Percentiles rank a stretch among this genome's conserved stretches.
Conservation (phyloP, 2,888 invertebrate genomes). For the Tetragonula carbonaria region DNA sequence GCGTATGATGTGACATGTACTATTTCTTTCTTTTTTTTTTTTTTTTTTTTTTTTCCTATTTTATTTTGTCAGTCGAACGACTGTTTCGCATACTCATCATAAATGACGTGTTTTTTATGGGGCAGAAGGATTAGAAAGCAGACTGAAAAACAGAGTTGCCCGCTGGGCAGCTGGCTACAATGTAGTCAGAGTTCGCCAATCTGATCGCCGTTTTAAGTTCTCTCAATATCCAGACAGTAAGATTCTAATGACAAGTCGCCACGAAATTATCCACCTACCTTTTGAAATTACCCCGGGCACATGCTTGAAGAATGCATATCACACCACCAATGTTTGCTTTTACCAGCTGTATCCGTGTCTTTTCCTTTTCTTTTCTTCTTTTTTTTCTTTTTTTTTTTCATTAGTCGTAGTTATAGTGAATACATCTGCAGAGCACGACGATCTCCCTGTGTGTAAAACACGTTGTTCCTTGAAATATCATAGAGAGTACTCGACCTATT, state of each 20-base stretch:
- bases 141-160: constrained; percentile 80
- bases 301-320: constrained; percentile 68
- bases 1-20: not conserved
- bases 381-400: constrained; percentile 3
- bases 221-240: constrained; percentile 83
- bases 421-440: constrained; percentile 38
- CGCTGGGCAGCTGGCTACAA: constrained; percentile 83
- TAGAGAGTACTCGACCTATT: not conserved
- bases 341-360: constrained; percentile 53
- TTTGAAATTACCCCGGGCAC: constrained; percentile 63
- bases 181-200: constrained; percentile 83
- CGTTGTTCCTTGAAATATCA: not conserved
- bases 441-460: constrained; percentile 8
- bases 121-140: constrained; percentile 78
- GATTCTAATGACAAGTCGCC: constrained; percentile 70
- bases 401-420: constrained; percentile 39
- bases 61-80: constrained; percentile 57
- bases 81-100: constrained; percentile 43
- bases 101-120: constrained; percentile 73
- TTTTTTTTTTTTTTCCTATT: constrained; percentile 32
- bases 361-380: constrained; percentile 3
- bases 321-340: constrained; percentile 69
- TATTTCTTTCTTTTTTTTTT: not conserved
- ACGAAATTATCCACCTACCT: constrained; percentile 57
- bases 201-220: constrained; percentile 83